A percentile compares a stretch with the other conserved stretches of the same genome.
These are phyloP conservation scores for Candoia aspera DNA, from an alignment of 2,113 vertebrate species.

Conservation along the genomic window DNA sequence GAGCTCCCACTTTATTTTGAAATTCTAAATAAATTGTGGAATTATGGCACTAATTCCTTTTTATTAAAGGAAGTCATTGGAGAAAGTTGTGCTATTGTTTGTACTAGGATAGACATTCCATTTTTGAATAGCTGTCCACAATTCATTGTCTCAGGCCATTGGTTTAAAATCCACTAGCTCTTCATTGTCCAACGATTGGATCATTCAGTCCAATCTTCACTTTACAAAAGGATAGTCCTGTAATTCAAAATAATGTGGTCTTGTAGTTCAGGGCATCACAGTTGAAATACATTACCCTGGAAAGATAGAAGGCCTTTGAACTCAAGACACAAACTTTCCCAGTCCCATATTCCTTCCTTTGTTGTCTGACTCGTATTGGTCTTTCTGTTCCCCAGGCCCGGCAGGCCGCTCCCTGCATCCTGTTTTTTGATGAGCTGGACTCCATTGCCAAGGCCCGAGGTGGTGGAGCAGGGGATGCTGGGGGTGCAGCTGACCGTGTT, in stretches of 20 bases:
- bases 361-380: accelerated
- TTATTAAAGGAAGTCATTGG: not conserved
- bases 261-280: not conserved
- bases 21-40: not conserved
- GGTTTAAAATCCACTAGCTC: accelerated
- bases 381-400: constrained; percentile 79
- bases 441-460: constrained; percentile 98
- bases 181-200: not conserved
- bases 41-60: not conserved
- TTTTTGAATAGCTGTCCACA: not conserved
- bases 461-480: constrained; percentile 94
- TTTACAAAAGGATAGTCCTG: not conserved
- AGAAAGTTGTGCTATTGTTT: not conserved
- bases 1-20: not conserved
- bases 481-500: constrained; percentile 94
- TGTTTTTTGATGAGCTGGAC: constrained; percentile 98
- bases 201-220: not conserved
- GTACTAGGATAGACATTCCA: not conserved
- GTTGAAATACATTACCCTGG: not conserved
- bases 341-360: accelerated
- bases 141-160: not conserved
- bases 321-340: too few relatives aligned
- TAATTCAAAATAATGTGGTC: not conserved
- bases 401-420: constrained; percentile 94
- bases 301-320: not conserved